Conservation (phyloP, 2,888 invertebrate species). For the Teinopalpus imperialis region DNA sequence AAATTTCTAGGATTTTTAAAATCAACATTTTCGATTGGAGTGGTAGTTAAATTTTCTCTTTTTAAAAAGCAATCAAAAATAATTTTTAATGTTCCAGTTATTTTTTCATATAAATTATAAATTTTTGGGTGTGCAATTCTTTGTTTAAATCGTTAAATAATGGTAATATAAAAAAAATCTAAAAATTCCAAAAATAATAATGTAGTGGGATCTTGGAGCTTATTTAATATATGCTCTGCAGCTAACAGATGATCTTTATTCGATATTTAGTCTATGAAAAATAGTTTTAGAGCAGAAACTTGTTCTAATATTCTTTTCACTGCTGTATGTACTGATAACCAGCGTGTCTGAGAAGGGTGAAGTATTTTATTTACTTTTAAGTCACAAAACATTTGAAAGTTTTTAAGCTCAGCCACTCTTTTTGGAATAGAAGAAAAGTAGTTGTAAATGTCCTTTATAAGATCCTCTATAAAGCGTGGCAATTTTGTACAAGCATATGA, state of each 20-base stretch:
- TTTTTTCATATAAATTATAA: conserved; percentile 29
- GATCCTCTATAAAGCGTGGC: conserved; percentile 29
- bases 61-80: conserved; percentile 37
- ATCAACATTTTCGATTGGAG: conserved; percentile 33
- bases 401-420: no score
- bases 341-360: conserved; percentile 33
- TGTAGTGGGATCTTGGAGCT: no score
- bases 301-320: conserved; percentile 17
- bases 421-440: conserved; percentile 18
- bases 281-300: no score
- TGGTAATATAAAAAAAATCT: no score
- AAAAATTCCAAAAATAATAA: no score
- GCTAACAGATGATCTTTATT: no score
- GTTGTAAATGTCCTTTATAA: conserved; percentile 28
- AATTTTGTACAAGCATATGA: no score
- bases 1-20: conserved; percentile 30
- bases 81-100: conserved; percentile 32
- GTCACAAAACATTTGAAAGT: conserved; percentile 18
- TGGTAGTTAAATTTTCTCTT: conserved; percentile 29
- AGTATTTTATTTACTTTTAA: conserved; percentile 19
- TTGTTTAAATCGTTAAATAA: no score
- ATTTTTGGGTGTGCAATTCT: conserved; percentile 30
- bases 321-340: conserved; percentile 17
- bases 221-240: no score
- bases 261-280: no score